Percentiles rank a stretch among this genome's conserved stretches.
These are phyloP conservation scores for Catostylus mosaicus DNA, from an alignment of 30 jellyfish, hydroid and myxozoan species.

Conservation along the genomic window DNA sequence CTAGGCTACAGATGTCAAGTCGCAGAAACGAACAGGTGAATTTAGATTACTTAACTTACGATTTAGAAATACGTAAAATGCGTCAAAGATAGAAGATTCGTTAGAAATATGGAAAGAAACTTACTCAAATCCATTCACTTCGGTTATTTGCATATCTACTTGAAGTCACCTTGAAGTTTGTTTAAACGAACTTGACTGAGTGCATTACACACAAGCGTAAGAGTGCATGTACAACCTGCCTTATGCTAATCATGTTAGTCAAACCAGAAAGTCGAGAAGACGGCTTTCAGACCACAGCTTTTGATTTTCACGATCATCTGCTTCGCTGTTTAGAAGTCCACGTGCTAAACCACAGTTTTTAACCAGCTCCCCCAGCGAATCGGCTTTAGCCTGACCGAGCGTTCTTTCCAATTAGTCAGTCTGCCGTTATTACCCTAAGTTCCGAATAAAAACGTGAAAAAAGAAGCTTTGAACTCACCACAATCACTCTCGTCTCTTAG, in stretches of 20 bases:
- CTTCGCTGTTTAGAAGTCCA: slow-evolving; percentile 27
- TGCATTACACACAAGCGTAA: background rate
- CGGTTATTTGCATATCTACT: background rate
- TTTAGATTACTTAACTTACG: background rate
- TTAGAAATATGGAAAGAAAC: background rate
- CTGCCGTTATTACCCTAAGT: background rate
- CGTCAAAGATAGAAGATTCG: background rate
- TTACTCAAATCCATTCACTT: background rate
- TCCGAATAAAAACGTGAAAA: background rate
- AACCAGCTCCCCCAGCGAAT: slow-evolving; percentile 31
- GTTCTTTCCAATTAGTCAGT: slow-evolving; percentile 26
- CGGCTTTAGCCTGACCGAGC: slow-evolving; percentile 3
- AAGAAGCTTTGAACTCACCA: background rate
- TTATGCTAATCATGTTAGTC: slow-evolving; percentile 33
- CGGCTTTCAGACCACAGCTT: slow-evolving; percentile 41
- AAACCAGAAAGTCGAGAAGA: slow-evolving; percentile 57
- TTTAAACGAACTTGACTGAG: background rate
- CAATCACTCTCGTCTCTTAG: background rate
- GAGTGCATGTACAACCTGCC: background rate
- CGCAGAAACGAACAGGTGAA: background rate
- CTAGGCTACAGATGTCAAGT: no score
- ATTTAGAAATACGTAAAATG: background rate
- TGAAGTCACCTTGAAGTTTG: background rate
- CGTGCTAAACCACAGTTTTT: slow-evolving; percentile 45
- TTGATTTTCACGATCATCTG: slow-evolving; percentile 51